Base-by-base conservation (phyloP, 2,888 invertebrate genomes). In the Plutella xylostella region DNA sequence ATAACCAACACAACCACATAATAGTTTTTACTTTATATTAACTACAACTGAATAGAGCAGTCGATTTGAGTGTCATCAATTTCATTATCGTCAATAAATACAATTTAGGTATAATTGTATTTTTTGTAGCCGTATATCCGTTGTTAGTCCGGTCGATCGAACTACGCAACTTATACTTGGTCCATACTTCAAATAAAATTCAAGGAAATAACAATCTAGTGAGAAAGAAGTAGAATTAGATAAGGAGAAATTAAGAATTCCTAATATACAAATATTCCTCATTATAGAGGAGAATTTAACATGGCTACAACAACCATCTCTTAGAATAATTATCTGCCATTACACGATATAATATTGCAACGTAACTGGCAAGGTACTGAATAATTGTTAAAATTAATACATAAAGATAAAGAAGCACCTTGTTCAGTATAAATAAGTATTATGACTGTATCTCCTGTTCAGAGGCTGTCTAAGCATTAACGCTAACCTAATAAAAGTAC, bases 1-100 rank as follows among this genome's bases (percentile, higher is more conserved):
- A 80, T 80, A 78, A 76, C 64, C 72, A 78, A 80, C 80, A 82
- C 82, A 82, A 82, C 77, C 79, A 63, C 65, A 65, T 69, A 63
- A 68, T 65, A 65, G 65, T 68, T 61, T 69, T 22, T 62, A 65
- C 61, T 60, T 52, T 60, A 55, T 37, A 37, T 19, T 4, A 37
- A 11, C 66, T 70, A 69, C 67, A 57, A 49, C 61, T 68, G 68
- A 58, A 62, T 68, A 67, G 64, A 68, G 68, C 56, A 62, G n/a
- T n/a, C n/a, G n/a, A n/a, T n/a, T n/a, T n/a, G n/a, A n/a, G n/a
- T n/a, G n/a, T n/a, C n/a, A n/a, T n/a, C n/a, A n/a, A n/a, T n/a
- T n/a, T n/a, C n/a, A n/a, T n/a, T n/a, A n/a, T n/a, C n/a, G n/a
- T n/a, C n/a, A n/a, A n/a, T n/a, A n/a, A n/a, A n/a, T n/a, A n/a